Evolutionary conservation across 2,888 invertebrate species (phyloP).

Genomic region (Nebria brevicollis): DNA sequence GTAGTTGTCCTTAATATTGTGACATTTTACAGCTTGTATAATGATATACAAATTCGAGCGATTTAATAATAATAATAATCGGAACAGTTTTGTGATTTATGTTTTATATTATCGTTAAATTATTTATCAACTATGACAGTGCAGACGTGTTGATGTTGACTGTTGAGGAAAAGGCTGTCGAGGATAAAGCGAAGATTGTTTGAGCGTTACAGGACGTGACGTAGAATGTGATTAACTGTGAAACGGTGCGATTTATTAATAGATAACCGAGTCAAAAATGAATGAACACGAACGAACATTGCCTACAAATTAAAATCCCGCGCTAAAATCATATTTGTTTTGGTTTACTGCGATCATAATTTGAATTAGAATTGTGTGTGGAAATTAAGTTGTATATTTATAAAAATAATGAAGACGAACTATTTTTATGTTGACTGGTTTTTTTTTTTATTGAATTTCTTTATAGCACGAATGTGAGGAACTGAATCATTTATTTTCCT

Average conservation of each 20-base stretch:
- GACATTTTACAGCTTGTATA: not conserved
- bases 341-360: not conserved
- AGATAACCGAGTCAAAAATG: slow-evolving; percentile 34
- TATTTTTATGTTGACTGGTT: not conserved
- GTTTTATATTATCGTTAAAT: slow-evolving; percentile 1
- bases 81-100: not conserved
- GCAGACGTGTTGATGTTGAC: slow-evolving; percentile 1
- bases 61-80: not conserved
- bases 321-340: not conserved
- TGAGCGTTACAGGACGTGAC: slow-evolving; percentile 39
- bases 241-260: slow-evolving; percentile 45
- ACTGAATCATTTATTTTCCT: not conserved
- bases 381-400: not conserved
- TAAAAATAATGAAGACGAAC: not conserved
- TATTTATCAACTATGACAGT: not conserved
- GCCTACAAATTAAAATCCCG: not conserved
- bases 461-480: not conserved
- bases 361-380: not conserved
- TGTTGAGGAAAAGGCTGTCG: slow-evolving; percentile 11
- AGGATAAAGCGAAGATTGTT: slow-evolving; percentile 18
- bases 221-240: slow-evolving; percentile 36
- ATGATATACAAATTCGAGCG: not conserved
- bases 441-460: not conserved
- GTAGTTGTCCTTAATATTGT: too few species aligned
- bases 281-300: slow-evolving; percentile 23